Evolutionary conservation across 2,888 invertebrate species (phyloP).

Genomic region (Athrips mouffetella): DNA sequence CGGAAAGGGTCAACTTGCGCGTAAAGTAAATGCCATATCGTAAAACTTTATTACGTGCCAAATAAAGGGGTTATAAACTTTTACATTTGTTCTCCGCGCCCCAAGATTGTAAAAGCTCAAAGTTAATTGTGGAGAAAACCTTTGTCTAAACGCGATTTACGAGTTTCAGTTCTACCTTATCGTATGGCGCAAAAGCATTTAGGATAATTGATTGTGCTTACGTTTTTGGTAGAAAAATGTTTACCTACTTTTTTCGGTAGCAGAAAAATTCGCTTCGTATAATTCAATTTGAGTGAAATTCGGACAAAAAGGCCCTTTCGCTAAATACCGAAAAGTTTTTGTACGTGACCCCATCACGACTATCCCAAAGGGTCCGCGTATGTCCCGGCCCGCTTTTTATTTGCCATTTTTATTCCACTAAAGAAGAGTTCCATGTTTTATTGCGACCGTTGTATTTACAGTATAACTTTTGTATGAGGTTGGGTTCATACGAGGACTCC

Average conservation of each 20-base stretch:
- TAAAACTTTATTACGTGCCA: slow-evolving; percentile 75
- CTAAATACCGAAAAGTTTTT: slow-evolving; percentile 67
- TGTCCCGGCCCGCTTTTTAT: slow-evolving; percentile 39
- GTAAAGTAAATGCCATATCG: slow-evolving; percentile 68
- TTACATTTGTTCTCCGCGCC: slow-evolving; percentile 57
- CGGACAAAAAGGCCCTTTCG: slow-evolving; percentile 44
- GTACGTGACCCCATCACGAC: slow-evolving; percentile 67
- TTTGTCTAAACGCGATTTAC: slow-evolving; percentile 20
- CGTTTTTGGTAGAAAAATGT: no score
- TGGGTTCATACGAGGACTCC: neutral
- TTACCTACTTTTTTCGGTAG: neutral
- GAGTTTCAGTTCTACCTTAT: neutral
- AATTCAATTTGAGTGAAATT: slow-evolving; percentile 52
- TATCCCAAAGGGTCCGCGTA: slow-evolving; percentile 38
- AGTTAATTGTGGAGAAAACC: slow-evolving; percentile 32
- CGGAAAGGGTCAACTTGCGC: slow-evolving; percentile 66
- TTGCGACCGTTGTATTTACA: slow-evolving; percentile 48
- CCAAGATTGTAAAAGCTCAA: slow-evolving; percentile 54
- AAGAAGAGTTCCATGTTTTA: slow-evolving; percentile 54
- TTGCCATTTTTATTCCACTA: slow-evolving; percentile 45
- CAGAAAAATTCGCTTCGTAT: slow-evolving; percentile 19
- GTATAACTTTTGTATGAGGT: slow-evolving; percentile 30
- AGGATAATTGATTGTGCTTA: neutral
- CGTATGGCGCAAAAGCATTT: neutral
- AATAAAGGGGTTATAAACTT: slow-evolving; percentile 72